Evolutionary conservation across 1,140 invertebrate genomes (phyloP).

Genomic region (Nymphalis io): DNA sequence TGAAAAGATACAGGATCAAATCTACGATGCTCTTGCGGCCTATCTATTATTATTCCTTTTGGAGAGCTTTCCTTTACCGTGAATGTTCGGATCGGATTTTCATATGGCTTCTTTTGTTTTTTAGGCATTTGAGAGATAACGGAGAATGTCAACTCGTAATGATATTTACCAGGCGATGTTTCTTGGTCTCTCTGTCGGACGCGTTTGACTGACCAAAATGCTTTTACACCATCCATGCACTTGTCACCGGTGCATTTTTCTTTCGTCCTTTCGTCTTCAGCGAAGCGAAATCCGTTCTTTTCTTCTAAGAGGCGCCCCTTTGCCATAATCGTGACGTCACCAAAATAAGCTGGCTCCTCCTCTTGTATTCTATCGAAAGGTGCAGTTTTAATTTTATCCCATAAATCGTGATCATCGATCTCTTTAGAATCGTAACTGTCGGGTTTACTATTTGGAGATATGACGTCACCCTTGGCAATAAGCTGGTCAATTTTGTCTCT

Average conservation of each 20-base stretch:
- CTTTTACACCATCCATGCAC: conserved; percentile 76
- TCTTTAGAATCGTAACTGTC: conserved; percentile 56
- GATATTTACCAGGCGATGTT: conserved; percentile 70
- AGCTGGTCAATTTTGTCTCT: conserved; percentile 77
- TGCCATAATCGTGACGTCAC: conserved; percentile 83
- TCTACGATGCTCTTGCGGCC: conserved; percentile 44
- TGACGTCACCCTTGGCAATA: conserved; percentile 61
- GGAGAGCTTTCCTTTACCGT: conserved; percentile 67
- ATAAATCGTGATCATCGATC: conserved; percentile 75
- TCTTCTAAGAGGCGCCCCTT: conserved; percentile 82
- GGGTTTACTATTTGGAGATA: conserved; percentile 56
- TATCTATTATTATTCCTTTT: conserved; percentile 39
- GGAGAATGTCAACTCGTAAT: conserved; percentile 84
- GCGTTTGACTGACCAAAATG: conserved; percentile 84
- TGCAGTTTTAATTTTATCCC: conserved; percentile 79
- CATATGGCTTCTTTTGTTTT: conserved; percentile 63
- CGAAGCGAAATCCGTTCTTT: conserved; percentile 76
- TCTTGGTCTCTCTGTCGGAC: conserved; percentile 82
- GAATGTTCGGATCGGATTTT: conserved; percentile 74
- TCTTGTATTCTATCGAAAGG: conserved; percentile 77
- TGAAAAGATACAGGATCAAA: conserved; percentile 37
- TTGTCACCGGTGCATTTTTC: conserved; percentile 66
- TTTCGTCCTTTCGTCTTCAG: conserved; percentile 81
- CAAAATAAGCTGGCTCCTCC: conserved; percentile 73
- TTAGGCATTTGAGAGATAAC: conserved; percentile 79